phyloP scores from a whole-genome alignment of 2,113 vertebrate genomes.

The Panthera tigris region DNA sequence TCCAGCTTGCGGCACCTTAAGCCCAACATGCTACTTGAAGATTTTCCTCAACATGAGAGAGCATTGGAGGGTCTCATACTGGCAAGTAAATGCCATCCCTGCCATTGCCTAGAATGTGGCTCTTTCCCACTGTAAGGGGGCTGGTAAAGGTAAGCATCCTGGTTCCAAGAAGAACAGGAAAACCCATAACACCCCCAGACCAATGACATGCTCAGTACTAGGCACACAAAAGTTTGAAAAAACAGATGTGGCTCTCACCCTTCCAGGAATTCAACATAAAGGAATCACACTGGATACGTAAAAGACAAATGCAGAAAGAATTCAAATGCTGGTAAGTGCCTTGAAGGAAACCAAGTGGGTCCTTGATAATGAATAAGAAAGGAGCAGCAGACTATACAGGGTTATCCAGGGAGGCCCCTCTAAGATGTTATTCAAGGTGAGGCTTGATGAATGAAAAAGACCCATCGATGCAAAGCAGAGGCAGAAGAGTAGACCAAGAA shows the following conservation, averaged over 20 bases:
- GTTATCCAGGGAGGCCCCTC: not conserved
- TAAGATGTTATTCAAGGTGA: not conserved
- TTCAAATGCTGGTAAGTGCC: not conserved
- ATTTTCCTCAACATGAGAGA: not conserved
- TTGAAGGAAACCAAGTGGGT: not conserved
- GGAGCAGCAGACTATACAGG: fast-evolving
- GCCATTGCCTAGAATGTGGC: not conserved
- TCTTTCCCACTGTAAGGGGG: not conserved
- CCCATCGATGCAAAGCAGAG: not conserved
- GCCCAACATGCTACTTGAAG: not conserved
- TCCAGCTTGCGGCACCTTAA: not conserved
- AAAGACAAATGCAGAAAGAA: not conserved
- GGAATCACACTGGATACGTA: not conserved
- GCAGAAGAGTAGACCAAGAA: not conserved
- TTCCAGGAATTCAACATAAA: not conserved
- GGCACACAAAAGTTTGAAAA: not conserved
- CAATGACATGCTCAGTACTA: not conserved
- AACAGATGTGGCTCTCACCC: not conserved
- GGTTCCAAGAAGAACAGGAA: not conserved
- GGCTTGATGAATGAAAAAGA: not conserved
- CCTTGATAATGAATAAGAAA: not conserved
- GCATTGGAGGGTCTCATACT: not conserved
- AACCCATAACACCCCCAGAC: not conserved
- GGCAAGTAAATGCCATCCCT: not conserved
- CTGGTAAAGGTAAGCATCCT: not conserved